Conservation (phyloP, 2,797 vertebrate species). For the Micrastur ruficollis region DNA sequence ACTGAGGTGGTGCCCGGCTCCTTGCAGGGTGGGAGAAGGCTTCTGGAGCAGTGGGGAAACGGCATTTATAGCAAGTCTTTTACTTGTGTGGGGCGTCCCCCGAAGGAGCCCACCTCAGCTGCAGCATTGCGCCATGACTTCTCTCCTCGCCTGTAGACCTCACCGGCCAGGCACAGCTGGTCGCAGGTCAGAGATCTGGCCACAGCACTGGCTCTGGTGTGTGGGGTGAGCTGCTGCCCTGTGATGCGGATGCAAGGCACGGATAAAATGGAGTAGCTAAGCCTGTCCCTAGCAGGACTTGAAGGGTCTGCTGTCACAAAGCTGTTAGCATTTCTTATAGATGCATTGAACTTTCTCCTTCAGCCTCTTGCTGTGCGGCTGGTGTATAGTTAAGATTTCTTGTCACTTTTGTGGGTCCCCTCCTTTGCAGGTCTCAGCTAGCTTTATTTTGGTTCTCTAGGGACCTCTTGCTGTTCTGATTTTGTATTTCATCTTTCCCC, state of each 20-base stretch:
- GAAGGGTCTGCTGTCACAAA: neutral
- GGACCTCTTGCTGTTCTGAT: neutral
- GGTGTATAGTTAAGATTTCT: neutral
- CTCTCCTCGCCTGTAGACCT: neutral
- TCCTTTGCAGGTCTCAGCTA: neutral
- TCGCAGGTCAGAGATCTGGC: too few species aligned
- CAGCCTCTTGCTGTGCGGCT: neutral
- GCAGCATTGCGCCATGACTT: neutral
- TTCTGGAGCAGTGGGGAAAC: neutral
- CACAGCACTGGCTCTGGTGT: rapidly evolving
- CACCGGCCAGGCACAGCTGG: neutral
- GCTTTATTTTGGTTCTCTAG: neutral
- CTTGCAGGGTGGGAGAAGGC: neutral
- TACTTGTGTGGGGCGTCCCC: too few species aligned
- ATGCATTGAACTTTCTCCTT: neutral
- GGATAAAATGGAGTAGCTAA: neutral
- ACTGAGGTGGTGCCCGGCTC: neutral
- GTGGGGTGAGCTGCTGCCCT: neutral
- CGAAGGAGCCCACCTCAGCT: neutral
- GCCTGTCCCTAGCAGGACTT: neutral
- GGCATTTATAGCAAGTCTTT: rapidly evolving
- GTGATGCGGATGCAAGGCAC: neutral
- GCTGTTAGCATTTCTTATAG: neutral
- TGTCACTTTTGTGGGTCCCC: neutral
- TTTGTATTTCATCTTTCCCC: neutral